A percentile compares a stretch with the other conserved stretches of the same genome.
Conservation (phyloP, 2,797 vertebrate species). For the Phalloptychus januarius region DNA sequence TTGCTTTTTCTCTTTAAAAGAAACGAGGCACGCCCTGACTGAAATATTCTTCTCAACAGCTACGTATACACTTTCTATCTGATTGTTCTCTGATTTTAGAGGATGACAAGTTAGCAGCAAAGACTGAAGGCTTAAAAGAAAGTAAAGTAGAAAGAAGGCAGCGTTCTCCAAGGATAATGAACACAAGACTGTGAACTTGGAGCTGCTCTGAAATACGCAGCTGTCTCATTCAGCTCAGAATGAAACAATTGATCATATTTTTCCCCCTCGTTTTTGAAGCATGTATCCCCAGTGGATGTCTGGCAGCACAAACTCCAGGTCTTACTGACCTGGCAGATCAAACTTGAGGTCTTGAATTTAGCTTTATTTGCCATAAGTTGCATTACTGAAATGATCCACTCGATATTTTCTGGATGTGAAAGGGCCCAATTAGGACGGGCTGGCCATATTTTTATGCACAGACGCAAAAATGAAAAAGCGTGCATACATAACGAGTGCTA, state of each 20-base stretch:
- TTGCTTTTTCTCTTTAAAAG: background rate
- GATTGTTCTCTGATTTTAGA: background rate
- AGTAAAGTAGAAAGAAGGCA: background rate
- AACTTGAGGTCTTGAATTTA: background rate
- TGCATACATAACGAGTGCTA: background rate
- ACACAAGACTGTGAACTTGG: background rate
- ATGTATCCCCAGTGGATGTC: background rate
- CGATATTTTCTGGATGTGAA: background rate
- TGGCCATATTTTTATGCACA: background rate
- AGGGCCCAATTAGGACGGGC: background rate
- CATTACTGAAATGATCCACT: background rate
- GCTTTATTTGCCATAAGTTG: background rate
- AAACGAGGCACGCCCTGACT: background rate
- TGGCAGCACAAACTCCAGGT: background rate
- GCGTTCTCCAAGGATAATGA: background rate
- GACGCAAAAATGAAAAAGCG: background rate
- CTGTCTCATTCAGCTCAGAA: background rate
- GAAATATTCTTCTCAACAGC: background rate
- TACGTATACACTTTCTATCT: background rate
- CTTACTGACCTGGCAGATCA: background rate
- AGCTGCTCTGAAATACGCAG: background rate
- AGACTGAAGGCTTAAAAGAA: background rate
- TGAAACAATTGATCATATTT: background rate
- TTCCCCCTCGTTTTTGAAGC: background rate
- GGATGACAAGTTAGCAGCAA: background rate